These are phyloP conservation scores for Ramphastos sulfuratus DNA, from an alignment of 2,113 vertebrate genomes.

Conservation along the genomic window DNA sequence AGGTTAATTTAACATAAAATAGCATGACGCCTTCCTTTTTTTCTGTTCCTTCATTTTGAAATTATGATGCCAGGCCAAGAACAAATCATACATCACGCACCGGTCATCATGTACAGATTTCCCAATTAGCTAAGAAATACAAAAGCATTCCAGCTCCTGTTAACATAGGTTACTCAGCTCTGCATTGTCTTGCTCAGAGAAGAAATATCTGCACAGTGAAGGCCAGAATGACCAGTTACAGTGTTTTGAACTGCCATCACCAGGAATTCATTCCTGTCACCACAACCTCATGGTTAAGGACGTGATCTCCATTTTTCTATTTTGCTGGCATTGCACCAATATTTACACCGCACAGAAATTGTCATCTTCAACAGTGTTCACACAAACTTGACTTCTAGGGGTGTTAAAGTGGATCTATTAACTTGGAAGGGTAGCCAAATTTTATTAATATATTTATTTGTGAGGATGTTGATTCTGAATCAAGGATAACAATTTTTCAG, in stretches of 20 bases:
- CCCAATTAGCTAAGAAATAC: background rate
- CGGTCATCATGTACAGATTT: background rate
- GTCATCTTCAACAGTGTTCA: background rate
- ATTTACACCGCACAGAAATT: background rate
- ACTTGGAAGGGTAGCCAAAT: no score
- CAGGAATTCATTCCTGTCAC: background rate
- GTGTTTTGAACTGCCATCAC: background rate
- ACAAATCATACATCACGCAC: background rate
- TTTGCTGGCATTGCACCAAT: background rate
- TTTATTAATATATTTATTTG: background rate
- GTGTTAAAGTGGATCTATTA: background rate
- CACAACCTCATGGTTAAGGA: background rate
- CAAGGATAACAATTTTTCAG: background rate
- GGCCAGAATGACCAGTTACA: background rate
- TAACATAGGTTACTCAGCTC: background rate
- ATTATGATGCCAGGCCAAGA: conserved; percentile 22
- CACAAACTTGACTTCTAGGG: background rate
- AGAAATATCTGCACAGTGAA: background rate
- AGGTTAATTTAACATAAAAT: conserved; percentile 71
- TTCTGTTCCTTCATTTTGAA: conserved; percentile 66
- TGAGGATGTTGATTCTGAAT: background rate
- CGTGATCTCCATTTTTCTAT: background rate
- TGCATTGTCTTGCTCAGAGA: background rate
- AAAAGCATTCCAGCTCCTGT: background rate
- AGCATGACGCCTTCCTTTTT: conserved; percentile 50